Conservation (phyloP, 2,113 vertebrate species). For the Clarias magur region DNA sequence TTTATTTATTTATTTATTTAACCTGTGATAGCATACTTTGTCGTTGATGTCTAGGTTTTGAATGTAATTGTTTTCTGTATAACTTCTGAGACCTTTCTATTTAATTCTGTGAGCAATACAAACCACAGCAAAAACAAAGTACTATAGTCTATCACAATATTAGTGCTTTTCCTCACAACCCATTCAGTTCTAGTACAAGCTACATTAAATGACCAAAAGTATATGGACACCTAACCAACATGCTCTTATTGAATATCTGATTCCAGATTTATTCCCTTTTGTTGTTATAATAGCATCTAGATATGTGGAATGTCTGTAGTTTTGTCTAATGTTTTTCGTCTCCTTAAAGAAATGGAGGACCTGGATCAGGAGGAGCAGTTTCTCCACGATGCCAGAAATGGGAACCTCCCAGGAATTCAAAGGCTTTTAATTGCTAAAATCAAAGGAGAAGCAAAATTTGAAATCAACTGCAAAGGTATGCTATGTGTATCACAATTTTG, state of each 20-base stretch:
- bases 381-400: constrained; percentile 88
- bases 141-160: not conserved
- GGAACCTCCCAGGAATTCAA: constrained; percentile 81
- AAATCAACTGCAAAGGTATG: constrained; percentile 95
- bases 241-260: not conserved
- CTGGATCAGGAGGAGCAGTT: constrained; percentile 84
- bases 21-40: not conserved
- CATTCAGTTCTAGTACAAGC: not conserved
- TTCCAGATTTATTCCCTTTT: not conserved
- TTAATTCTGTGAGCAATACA: not conserved
- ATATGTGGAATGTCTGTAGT: not conserved
- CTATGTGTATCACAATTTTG: not conserved
- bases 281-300: not conserved
- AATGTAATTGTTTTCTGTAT: not conserved
- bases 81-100: not conserved
- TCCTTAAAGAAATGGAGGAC: constrained; percentile 68
- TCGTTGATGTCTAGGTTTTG: not conserved
- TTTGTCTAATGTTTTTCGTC: not conserved
- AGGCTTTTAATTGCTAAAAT: constrained; percentile 75
- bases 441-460: constrained; percentile 73
- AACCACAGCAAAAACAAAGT: too few relatives aligned
- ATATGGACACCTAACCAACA: not conserved
- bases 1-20: not conserved
- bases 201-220: too few relatives aligned
- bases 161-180: not conserved